phyloP scores from a whole-genome alignment of 1,140 invertebrate genomes.

The Babylonia areolata region DNA sequence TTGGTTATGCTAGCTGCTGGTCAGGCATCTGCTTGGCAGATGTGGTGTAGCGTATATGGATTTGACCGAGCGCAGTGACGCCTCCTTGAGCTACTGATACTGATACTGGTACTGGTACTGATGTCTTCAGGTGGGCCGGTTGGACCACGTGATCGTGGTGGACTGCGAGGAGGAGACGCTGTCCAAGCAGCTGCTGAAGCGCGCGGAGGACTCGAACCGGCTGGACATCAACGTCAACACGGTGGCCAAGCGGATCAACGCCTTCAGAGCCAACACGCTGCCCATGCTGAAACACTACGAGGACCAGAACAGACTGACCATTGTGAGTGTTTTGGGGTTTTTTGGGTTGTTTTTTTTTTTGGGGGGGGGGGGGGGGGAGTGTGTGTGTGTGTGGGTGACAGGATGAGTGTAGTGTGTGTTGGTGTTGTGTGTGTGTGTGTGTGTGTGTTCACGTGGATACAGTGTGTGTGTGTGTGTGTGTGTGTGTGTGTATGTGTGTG shows the following conservation, averaged over 20 bases:
- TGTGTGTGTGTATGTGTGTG: too few relatives aligned
- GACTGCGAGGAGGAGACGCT: constrained; percentile 71
- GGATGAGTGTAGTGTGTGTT: too few relatives aligned
- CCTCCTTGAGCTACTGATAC: too few relatives aligned
- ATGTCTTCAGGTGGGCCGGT: constrained; percentile 67
- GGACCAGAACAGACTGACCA: constrained; percentile 77
- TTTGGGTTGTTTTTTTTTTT: background rate
- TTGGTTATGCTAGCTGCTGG: too few relatives aligned
- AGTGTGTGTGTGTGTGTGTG: too few relatives aligned
- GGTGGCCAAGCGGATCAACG: constrained; percentile 86
- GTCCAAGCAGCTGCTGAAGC: constrained; percentile 55
- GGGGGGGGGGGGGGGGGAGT: too few relatives aligned
- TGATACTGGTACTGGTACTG: too few relatives aligned
- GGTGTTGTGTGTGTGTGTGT: background rate
- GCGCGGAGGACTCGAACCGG: constrained; percentile 77
- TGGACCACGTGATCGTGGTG: constrained; percentile 67
- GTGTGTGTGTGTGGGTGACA: too few relatives aligned
- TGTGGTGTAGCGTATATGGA: too few relatives aligned
- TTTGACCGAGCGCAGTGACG: too few relatives aligned
- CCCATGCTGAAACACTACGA: constrained; percentile 91
- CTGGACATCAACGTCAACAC: constrained; percentile 90
- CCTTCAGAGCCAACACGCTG: constrained; percentile 89
- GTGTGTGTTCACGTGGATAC: too few relatives aligned
- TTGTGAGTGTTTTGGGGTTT: constrained; percentile 48
- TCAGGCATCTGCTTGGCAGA: too few relatives aligned